Evolutionary conservation across 2,888 invertebrate species (phyloP), one percentile per base, ranked within the genome.

Genomic region (Nomada ferruginata): DNA sequence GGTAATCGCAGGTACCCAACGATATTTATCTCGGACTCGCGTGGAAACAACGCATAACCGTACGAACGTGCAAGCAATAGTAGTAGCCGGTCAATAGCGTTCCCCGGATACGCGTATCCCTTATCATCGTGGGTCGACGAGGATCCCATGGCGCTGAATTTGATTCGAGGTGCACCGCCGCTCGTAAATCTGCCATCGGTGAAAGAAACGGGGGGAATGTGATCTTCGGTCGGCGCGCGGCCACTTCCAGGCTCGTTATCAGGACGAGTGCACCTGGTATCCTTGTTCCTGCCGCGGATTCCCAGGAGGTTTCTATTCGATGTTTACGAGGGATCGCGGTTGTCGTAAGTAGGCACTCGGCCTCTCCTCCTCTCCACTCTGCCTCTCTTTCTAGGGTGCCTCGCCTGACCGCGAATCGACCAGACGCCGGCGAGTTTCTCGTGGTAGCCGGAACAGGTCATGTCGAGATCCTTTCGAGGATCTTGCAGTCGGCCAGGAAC

Each of bases 311-410:
- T 79, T 76, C 74, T 78, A 74, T 86, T 82, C 87, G 82, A 87
- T 88, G 88, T 88, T 88, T 88, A 88, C 88, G 88, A 88, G 85
- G 79, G 82, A 88, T 88, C 88, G 85, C 64, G 87, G 77, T 82
- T 77, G 84, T 85, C 88, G 87, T 88, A 85, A 88, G 88, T 88
- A 87, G 88, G 82, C 79, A 86, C 84, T 87, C 87, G 70, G 79
- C 55, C 63, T 36, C 44, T 44, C 47, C 11, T 10, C 47, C 0
- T 55, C 55, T 65, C 63, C 79, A 26, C 70, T 64, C 50, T 69
- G 61, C 29, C 73, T 36, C 75, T 64, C 66, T 47, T 10, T 52
- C 76, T 50, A 63, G 60, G 42, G 44, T 61, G 29, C 23, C 71
- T 50, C 44, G 57, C 53, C 76, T 60, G 76, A 42, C 61, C 47